These are phyloP conservation scores for Tringa solitaria DNA, from an alignment of 2,113 vertebrate genomes.

Conservation along the genomic window DNA sequence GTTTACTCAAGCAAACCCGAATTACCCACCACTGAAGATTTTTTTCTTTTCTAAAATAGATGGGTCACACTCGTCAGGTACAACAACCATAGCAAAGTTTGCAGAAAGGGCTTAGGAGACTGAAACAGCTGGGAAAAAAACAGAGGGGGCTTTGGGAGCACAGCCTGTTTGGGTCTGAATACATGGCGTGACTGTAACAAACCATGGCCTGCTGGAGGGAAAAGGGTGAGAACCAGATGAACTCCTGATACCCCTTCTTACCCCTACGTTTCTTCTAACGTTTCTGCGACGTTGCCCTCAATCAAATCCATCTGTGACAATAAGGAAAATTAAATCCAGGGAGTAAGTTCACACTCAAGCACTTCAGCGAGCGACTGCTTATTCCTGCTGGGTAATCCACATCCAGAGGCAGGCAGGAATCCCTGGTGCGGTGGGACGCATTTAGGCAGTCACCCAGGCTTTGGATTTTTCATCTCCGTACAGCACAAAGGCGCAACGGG, in stretches of 20 bases:
- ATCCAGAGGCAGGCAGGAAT: background rate
- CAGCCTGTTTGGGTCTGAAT: background rate
- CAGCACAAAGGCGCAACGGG: background rate
- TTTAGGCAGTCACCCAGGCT: background rate
- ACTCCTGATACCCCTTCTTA: background rate
- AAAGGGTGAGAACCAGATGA: background rate
- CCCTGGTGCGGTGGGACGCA: background rate
- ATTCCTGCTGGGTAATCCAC: background rate
- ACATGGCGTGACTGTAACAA: background rate
- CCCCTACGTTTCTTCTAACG: background rate
- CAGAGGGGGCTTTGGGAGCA: background rate
- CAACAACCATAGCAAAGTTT: background rate
- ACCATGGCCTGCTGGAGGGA: background rate
- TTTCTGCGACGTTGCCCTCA: background rate
- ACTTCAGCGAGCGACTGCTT: background rate
- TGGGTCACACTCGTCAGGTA: background rate
- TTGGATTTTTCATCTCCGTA: background rate
- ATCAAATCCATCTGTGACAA: background rate
- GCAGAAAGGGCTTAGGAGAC: background rate
- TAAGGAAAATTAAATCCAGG: background rate
- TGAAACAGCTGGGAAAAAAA: background rate
- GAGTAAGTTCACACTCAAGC: background rate
- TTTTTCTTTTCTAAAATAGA: background rate
- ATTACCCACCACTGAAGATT: background rate
- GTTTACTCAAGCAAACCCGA: background rate